Base-by-base conservation (phyloP, 53 echinoderm and acorn worm genomes). In the Mesocentrotus franciscanus region DNA sequence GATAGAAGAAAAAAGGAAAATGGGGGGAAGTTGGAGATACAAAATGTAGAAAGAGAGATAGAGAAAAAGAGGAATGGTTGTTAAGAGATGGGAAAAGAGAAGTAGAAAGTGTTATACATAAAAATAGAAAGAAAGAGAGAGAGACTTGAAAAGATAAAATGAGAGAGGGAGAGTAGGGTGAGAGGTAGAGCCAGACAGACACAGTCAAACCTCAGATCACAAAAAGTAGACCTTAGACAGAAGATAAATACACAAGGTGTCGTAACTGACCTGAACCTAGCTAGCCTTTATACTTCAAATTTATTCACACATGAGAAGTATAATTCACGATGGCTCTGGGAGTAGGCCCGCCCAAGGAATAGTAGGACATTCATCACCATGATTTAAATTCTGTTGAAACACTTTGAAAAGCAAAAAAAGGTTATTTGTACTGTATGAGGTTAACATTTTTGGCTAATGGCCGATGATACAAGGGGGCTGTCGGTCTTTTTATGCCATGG, bases 201-300 rank as follows among this genome's bases (percentile, higher is more conserved):
- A 32, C 13, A 78, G 34, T 18, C 78, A 34, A 78, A 27, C 30
- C 16, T 49, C 49, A 49, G 3, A 4, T 78, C 13, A 34, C 30
- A 34, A 78, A 24, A 71, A 1, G 71, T 24, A 71, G 71, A 71
- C 49, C 49, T 49, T 49, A 64, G 76, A 76, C 76, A 76, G 76
- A 32, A 76, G 76, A 76, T 76, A 76, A 76, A 76, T 76, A 76
- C 27, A 76, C 76, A 76, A 76, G 76, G 76, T 76, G 76, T 76
- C 76, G 12, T 76, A 76, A 15, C 32, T 76, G 76, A 76, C 76
- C 76, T 30, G 33, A 32, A 32, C 75, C 33, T 0, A 12, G 14
- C n/a, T 75, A 68, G 68, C 68, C 68, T 13, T 32, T 76, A 27
- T 76, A 30, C 33, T 30, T 33, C 2, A 30, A 76, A 76, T 11